Percentiles rank a stretch among this genome's conserved stretches.
Conservation (phyloP, 1,140 invertebrate genomes). For the Cryptotermes secundus region DNA sequence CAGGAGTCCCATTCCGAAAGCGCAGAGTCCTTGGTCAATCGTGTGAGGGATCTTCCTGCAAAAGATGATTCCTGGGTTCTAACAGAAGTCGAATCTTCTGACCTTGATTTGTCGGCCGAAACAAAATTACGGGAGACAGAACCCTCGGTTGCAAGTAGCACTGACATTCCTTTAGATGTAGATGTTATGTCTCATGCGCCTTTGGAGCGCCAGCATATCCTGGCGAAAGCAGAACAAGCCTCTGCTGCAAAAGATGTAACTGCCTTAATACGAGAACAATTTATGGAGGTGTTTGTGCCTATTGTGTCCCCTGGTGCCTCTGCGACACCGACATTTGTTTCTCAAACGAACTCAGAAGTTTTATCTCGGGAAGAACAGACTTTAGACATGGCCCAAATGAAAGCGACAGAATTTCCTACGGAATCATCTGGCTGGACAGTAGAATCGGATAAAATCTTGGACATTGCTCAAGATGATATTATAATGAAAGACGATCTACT, state of each 20-base stretch:
- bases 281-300: neutral
- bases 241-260: neutral
- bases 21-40: neutral
- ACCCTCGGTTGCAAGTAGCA: neutral
- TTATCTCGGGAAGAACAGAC: neutral
- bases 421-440: neutral
- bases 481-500: conserved; percentile 49
- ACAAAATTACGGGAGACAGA: neutral
- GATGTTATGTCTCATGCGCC: neutral
- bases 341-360: too few relatives aligned
- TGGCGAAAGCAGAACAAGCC: neutral
- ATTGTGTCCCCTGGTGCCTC: too few relatives aligned
- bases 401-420: neutral
- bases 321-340: too few relatives aligned
- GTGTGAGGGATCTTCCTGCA: conserved; percentile 22
- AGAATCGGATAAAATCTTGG: neutral
- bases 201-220: neutral
- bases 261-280: neutral
- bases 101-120: neutral
- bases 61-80: neutral
- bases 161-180: neutral
- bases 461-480: conserved; percentile 39
- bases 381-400: neutral
- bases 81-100: conserved; percentile 25
- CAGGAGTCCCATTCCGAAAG: neutral